Conservation (phyloP, 2,888 invertebrate genomes). For the Dysmachus trigonus region DNA sequence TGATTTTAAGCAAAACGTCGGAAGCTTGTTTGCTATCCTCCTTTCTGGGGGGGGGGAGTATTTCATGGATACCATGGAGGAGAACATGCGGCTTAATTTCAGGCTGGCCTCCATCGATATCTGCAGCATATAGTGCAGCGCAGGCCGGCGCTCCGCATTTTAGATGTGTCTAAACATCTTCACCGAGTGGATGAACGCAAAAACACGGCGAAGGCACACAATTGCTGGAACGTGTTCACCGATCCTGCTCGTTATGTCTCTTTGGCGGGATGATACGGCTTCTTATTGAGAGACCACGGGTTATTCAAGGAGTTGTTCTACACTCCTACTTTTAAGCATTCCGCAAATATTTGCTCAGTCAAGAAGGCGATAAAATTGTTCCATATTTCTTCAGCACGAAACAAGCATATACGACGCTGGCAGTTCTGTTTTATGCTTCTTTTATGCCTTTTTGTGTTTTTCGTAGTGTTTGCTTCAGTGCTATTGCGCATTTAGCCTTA, state of each 20-base stretch:
- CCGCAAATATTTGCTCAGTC: not conserved
- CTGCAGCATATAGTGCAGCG: not conserved
- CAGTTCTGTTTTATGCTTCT: not conserved
- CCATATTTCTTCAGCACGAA: not conserved
- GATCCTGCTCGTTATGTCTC: not conserved
- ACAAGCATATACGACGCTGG: not conserved
- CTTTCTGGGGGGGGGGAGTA: not conserved
- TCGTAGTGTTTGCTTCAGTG: too few species aligned
- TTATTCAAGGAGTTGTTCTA: not conserved
- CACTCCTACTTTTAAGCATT: not conserved
- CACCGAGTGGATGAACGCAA: not conserved
- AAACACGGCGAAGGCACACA: not conserved
- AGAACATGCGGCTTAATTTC: conserved; percentile 23
- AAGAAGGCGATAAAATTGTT: not conserved
- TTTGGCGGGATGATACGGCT: not conserved
- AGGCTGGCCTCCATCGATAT: not conserved
- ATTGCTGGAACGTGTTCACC: not conserved
- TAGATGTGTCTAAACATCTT: not conserved
- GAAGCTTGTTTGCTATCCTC: conserved; percentile 16
- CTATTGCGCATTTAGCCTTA: not conserved
- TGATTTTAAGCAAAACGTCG: conserved; percentile 29
- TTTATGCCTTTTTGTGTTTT: not conserved
- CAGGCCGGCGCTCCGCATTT: not conserved
- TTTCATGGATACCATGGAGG: not conserved
- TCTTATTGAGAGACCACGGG: not conserved